Evolutionary conservation across 2,797 vertebrate genomes (phyloP), one percentile per base, ranked within the genome.

Genomic region (Cyprinodon diabolis): DNA sequence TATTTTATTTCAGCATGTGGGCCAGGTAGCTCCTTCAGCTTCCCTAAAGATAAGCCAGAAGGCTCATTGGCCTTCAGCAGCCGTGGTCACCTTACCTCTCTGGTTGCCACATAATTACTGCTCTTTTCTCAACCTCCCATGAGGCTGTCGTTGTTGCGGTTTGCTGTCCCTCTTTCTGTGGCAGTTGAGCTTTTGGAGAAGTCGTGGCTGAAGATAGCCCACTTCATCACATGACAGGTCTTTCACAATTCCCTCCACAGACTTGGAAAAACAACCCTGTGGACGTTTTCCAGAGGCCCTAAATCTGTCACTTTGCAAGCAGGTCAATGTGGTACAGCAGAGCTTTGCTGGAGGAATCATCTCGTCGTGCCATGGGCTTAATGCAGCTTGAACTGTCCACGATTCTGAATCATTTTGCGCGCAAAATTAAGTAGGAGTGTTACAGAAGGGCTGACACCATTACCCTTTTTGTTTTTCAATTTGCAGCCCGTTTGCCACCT

Each of bases 161-260:
- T 92, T 84, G 80, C 57, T 77, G 63, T 77, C 80, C 78, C 76
- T 56, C 48, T 40, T 47, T 57, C 12, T 21, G 12, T 57, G 87
- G 81, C 92, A 75, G 93, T 93, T 93, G 76, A 76, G 80, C 80
- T 93, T 94, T 93, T 94, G 83, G 90, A 94, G 93, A 95, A 95
- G 91, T 95, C 78, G 91, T 88, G 88, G 88, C 90, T 90, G 87
- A 91, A 92, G 83, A 90, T 89, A 82, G 86, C 8, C 51, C 1
- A 15, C 74, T 82, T 86, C 54, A 58, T 94, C 93, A 94, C 89
- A 88, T 87, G 92, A 85, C 79, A 86, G 82, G 67, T 88, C 81
- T 90, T 89, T 85, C 82, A 70, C 90, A 91, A 91, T 86, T 66
- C 79, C 69, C 66, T 75, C 71, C 72, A 66, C 68, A 80, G 78